Base-by-base conservation (phyloP, 2,113 vertebrate genomes). In the Semnornis frantzii region DNA sequence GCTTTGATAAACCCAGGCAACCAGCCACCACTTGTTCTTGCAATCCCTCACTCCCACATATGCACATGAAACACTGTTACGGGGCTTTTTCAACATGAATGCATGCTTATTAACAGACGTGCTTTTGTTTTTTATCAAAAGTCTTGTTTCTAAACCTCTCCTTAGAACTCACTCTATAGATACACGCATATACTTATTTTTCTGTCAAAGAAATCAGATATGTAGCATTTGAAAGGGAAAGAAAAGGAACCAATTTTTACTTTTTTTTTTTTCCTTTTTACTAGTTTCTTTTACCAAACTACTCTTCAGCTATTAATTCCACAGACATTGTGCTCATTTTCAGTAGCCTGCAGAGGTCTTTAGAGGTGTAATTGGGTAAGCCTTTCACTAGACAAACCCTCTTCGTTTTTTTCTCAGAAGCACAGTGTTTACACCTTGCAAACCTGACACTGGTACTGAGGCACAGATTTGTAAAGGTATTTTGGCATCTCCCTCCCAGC, bases 1-100 rank as follows among this genome's bases (percentile, higher is more conserved):
- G 96, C 97, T 97, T 92, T 96, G 96, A 97, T 95, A 97, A 97
- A 95, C 90, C 96, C 96, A 98, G 98, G 97, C 97, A 97, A 93
- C 89, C 94, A 97, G 97, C 97, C 97, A 97, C 96, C 94, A n/a
- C 97, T 97, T 97, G 97, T 98, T 98, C 97, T 97, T 86, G 85
- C 84, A 95, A 84, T 94, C 80, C 90, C 95, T 94, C 89, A 87
- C 95, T 94, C 94, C 96, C 92, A 96, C 97, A 96, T 95, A 93
- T 82, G 92, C 94, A 92, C 75, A 74, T 95, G 92, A 93, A 95
- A 87, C 34, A 39, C 68, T 84, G 74, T 92, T 93, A 93, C 11
- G 30, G 76, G 82, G 71, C 77, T 88, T 82, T 93, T 90, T 93
- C 79, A 92, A 66, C 75, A 84, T 90, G 85, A 82, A 82, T 82